Percentiles rank a stretch among this genome's conserved stretches.
Conservation (phyloP, 2,888 invertebrate genomes). For the Caenorhabditis becei region DNA sequence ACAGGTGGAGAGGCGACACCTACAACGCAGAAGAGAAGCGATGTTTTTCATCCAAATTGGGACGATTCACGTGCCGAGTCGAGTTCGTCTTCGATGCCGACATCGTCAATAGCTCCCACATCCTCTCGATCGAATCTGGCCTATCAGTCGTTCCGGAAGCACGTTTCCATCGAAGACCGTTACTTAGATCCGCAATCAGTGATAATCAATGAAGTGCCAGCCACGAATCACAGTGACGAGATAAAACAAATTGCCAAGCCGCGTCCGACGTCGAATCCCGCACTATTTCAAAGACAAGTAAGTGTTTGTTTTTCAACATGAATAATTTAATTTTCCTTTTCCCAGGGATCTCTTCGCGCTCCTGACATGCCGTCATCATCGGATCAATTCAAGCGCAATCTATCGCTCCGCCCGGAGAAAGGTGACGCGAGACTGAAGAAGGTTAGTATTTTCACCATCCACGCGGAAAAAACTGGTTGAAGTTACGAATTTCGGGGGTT, state of each 20-base stretch:
- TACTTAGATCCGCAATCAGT: constrained; percentile 79
- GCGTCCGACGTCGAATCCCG: constrained; percentile 94
- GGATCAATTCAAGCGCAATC: constrained; percentile 79
- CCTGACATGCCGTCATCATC: constrained; percentile 64
- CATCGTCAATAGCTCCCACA: neutral
- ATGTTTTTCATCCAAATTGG: constrained; percentile 68
- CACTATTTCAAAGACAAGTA: constrained; percentile 94
- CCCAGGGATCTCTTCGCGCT: constrained; percentile 75
- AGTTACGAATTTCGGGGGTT: neutral
- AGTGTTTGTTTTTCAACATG: no score
- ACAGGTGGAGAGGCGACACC: constrained; percentile 17
- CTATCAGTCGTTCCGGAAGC: constrained; percentile 76
- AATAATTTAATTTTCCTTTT: neutral
- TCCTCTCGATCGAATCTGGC: constrained; percentile 70
- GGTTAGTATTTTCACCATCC: constrained; percentile 57
- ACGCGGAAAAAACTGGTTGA: constrained; percentile 7
- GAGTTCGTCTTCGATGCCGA: neutral
- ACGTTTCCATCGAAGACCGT: constrained; percentile 77
- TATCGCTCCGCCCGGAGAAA: constrained; percentile 81
- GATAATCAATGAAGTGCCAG: constrained; percentile 68
- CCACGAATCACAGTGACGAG: constrained; percentile 34
- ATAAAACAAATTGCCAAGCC: constrained; percentile 86
- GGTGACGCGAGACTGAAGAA: constrained; percentile 34
- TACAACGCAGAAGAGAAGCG: neutral
- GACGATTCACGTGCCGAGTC: constrained; percentile 44